Conservation (phyloP, 2,888 invertebrate species). For the Netelia melanura region DNA sequence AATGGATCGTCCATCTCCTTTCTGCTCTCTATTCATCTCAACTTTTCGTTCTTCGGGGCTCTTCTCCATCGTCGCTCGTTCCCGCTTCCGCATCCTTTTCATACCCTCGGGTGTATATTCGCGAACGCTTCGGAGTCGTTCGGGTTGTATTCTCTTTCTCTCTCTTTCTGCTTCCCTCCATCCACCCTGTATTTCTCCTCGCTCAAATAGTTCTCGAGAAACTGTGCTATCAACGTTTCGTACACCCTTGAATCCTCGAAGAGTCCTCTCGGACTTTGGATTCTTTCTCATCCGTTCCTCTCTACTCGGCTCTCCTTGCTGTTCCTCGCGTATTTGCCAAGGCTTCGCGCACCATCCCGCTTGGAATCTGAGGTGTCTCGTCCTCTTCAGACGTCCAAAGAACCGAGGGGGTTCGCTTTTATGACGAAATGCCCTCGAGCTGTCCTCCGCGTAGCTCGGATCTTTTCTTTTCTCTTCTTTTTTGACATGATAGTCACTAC, state of each 20-base stretch:
- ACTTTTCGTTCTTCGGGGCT: slow-evolving; percentile 23
- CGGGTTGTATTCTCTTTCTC: not conserved
- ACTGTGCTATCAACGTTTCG: slow-evolving; percentile 67
- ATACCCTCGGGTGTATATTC: slow-evolving; percentile 3
- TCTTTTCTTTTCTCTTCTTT: not conserved
- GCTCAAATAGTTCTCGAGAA: slow-evolving; percentile 10
- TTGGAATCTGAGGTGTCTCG: slow-evolving; percentile 13
- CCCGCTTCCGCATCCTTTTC: slow-evolving; percentile 41
- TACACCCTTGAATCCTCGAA: slow-evolving; percentile 54
- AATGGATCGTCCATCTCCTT: slow-evolving; percentile 41
- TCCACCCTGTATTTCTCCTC: slow-evolving; percentile 23
- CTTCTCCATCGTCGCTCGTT: slow-evolving; percentile 11
- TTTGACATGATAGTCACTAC: slow-evolving; percentile 17
- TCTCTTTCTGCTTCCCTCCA: not conserved
- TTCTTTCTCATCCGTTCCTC: slow-evolving; percentile 34
- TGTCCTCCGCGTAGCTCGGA: slow-evolving; percentile 2
- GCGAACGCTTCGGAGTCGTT: not conserved
- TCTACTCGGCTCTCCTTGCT: not conserved
- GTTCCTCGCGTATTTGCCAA: slow-evolving; percentile 27
- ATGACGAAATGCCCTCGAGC: slow-evolving; percentile 44
- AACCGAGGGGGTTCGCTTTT: slow-evolving; percentile 43
- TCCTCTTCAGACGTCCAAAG: slow-evolving; percentile 20
- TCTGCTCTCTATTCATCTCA: slow-evolving; percentile 36
- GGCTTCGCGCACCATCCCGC: slow-evolving; percentile 13
- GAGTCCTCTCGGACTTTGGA: slow-evolving; percentile 48